These are phyloP conservation scores for Dolichoris vasculosae DNA, from an alignment of 1,140 invertebrate species.

Conservation along the genomic window DNA sequence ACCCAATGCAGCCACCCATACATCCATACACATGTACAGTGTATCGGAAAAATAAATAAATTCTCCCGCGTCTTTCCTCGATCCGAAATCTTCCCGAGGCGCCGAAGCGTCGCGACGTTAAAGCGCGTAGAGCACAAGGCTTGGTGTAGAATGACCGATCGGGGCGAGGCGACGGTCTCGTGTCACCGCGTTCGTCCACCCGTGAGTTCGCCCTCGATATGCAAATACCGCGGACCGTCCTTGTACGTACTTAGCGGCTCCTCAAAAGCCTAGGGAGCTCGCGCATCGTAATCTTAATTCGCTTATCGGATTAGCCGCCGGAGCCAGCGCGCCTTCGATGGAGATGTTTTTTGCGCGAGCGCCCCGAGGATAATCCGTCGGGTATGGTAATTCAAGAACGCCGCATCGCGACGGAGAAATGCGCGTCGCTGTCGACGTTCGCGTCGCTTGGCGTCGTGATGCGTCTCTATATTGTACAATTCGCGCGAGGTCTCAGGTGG, in stretches of 20 bases:
- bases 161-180: slow-evolving; percentile 7
- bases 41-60: not conserved
- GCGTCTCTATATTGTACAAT: not conserved
- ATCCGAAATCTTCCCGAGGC: not conserved
- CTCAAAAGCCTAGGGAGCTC: slow-evolving; percentile 58
- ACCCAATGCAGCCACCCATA: not conserved
- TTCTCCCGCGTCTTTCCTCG: not conserved
- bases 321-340: slow-evolving; percentile 54
- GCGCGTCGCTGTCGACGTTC: not conserved
- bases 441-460: not conserved
- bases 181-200: slow-evolving; percentile 48
- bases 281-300: slow-evolving; percentile 66
- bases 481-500: not conserved
- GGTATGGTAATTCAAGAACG: slow-evolving; percentile 67
- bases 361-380: slow-evolving; percentile 62
- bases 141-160: not conserved
- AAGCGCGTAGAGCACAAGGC: not conserved
- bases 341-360: slow-evolving; percentile 63
- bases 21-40: not conserved
- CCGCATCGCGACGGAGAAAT: not conserved
- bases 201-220: slow-evolving; percentile 51
- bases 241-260: slow-evolving; percentile 61
- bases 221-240: slow-evolving; percentile 56
- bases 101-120: not conserved
- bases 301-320: slow-evolving; percentile 66